Evolutionary conservation across 2,888 invertebrate species (phyloP).

Genomic region (Nomada lathburiana): DNA sequence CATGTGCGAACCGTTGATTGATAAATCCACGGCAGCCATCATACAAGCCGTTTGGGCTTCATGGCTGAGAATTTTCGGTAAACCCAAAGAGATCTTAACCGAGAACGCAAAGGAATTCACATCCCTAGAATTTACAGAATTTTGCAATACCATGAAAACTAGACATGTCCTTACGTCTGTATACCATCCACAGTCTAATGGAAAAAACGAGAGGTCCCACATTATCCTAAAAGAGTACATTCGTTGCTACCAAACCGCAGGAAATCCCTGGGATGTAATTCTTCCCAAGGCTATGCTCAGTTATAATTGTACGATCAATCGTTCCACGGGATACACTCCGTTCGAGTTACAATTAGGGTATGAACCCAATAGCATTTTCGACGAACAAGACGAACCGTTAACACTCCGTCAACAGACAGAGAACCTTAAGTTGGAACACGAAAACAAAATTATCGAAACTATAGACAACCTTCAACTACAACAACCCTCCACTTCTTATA

Average conservation of each 20-base stretch:
- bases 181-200: conserved; percentile 21
- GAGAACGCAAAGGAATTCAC: conserved; percentile 31
- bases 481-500: conserved; percentile 29
- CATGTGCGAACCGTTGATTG: conserved; percentile 13
- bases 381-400: conserved; percentile 22
- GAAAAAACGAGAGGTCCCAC: conserved; percentile 10
- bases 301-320: conserved; percentile 3
- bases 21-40: conserved; percentile 23
- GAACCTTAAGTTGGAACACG: conserved; percentile 11
- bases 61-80: conserved; percentile 6
- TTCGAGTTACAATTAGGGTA: conserved; percentile 34
- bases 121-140: conserved; percentile 15
- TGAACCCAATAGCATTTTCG: conserved; percentile 28
- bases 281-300: conserved; percentile 17
- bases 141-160: conserved; percentile 14
- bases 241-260: conserved; percentile 2
- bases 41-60: conserved; percentile 36
- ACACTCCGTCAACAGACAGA: conserved; percentile 3
- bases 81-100: conserved; percentile 14
- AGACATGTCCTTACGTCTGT: conserved; percentile 19
- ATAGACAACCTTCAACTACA: background rate
- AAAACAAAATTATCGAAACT: conserved; percentile 31
- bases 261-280: conserved; percentile 14
- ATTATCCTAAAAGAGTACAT: conserved; percentile 18
- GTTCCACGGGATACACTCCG: conserved; percentile 20